Percentiles rank a stretch among this genome's conserved stretches.
These are phyloP conservation scores for Spea bombifrons DNA, from an alignment of 2,113 vertebrate species.

Conservation along the genomic window DNA sequence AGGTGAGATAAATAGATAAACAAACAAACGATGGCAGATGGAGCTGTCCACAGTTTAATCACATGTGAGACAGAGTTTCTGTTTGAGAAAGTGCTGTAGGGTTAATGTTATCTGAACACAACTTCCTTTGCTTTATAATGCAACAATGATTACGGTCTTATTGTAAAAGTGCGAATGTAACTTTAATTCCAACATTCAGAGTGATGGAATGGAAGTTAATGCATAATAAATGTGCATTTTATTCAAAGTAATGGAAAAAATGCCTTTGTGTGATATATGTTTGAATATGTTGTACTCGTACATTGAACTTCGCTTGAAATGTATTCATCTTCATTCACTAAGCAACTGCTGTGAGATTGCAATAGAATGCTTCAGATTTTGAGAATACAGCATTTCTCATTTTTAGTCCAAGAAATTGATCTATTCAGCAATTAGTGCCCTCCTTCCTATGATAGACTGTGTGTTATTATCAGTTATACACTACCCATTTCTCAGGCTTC, in stretches of 20 bases:
- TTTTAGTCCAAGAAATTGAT: slow-evolving; percentile 19
- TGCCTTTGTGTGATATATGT: not conserved
- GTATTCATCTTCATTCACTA: not conserved
- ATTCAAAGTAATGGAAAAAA: not conserved
- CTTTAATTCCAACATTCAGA: not conserved
- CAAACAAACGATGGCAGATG: too few relatives aligned
- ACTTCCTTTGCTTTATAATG: too few relatives aligned
- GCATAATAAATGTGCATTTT: not conserved
- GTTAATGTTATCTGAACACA: not conserved
- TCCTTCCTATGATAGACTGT: slow-evolving; percentile 17
- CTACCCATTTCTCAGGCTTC: slow-evolving; percentile 18
- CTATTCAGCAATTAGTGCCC: slow-evolving; percentile 31
- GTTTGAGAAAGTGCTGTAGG: too few relatives aligned
- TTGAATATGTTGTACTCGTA: not conserved
- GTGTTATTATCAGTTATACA: slow-evolving; percentile 28
- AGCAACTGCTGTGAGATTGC: not conserved
- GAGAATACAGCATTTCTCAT: not conserved
- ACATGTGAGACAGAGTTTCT: too few relatives aligned
- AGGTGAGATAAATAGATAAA: too few relatives aligned
- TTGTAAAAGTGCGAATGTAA: not conserved
- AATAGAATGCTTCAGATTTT: not conserved
- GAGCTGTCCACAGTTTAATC: too few relatives aligned
- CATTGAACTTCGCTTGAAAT: not conserved
- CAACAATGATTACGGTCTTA: not conserved
- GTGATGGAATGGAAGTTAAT: not conserved